Evolutionary conservation across 1,140 invertebrate species (phyloP).

Genomic region (Trichonephila clavipes): DNA sequence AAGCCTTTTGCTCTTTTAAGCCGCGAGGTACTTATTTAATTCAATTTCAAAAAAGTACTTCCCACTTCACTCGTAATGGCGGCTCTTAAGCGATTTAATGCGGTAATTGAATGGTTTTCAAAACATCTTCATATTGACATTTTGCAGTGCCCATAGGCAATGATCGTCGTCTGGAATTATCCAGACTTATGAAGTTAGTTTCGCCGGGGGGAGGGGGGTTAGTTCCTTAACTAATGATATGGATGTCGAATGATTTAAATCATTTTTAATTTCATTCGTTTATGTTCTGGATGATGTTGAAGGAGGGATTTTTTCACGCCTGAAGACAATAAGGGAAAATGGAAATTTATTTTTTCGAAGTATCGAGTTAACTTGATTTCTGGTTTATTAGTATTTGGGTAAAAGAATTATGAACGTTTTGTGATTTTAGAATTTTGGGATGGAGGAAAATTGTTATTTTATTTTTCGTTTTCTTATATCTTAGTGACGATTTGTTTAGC

Average conservation of each 20-base stretch:
- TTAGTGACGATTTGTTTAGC: too few relatives aligned
- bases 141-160: not conserved
- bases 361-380: not conserved
- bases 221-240: slow-evolving; percentile 34
- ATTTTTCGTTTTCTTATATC: too few relatives aligned
- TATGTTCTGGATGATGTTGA: not conserved
- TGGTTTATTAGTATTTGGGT: not conserved
- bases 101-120: slow-evolving; percentile 44
- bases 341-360: not conserved
- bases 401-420: not conserved
- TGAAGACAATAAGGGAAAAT: not conserved
- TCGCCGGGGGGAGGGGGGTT: too few relatives aligned
- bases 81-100: slow-evolving; percentile 27
- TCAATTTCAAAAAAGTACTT: not conserved
- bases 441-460: too few relatives aligned
- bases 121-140: slow-evolving; percentile 41
- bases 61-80: not conserved
- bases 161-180: not conserved
- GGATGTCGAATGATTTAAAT: not conserved
- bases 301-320: not conserved
- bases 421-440: not conserved
- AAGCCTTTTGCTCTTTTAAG: not conserved
- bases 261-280: slow-evolving; percentile 42
- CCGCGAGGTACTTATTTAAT: not conserved
- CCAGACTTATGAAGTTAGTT: not conserved